Percentiles rank a stretch among this genome's conserved stretches.
Conservation (phyloP, 2,888 invertebrate genomes). For the Helleia helle region DNA sequence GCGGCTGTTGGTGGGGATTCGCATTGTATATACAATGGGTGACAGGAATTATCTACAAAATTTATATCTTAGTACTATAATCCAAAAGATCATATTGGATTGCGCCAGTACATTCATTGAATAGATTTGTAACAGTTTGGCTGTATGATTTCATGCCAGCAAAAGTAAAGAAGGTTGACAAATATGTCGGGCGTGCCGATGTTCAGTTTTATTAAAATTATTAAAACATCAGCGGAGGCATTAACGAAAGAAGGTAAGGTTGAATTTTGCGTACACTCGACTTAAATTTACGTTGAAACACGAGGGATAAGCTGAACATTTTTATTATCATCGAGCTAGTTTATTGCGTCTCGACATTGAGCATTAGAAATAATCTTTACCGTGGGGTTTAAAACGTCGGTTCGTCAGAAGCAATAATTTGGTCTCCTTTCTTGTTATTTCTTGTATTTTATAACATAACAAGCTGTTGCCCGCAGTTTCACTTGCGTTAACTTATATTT, state of each 20-base stretch:
- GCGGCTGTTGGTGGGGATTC: constrained; percentile 48
- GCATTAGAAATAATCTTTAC: constrained; percentile 40
- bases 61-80: constrained; percentile 61
- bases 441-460: too few species aligned
- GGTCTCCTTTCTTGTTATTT: neutral
- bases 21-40: constrained; percentile 53
- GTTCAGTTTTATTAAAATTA: constrained; percentile 73
- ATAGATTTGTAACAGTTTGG: constrained; percentile 44
- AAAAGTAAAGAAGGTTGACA: constrained; percentile 73
- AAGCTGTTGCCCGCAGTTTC: too few species aligned
- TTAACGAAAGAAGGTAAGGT: constrained; percentile 60
- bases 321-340: constrained; percentile 65
- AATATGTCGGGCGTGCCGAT: constrained; percentile 70
- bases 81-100: constrained; percentile 58
- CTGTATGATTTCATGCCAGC: constrained; percentile 69
- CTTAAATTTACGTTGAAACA: constrained; percentile 55
- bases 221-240: constrained; percentile 64
- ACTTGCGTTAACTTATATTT: too few species aligned
- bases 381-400: constrained; percentile 10
- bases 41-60: constrained; percentile 53
- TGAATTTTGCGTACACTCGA: constrained; percentile 42
- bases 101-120: constrained; percentile 30
- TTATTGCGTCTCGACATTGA: constrained; percentile 59
- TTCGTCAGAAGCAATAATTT: neutral
- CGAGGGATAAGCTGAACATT: constrained; percentile 60